phyloP scores from a whole-genome alignment of 2,888 invertebrate species.

The Tenthredo notha region DNA sequence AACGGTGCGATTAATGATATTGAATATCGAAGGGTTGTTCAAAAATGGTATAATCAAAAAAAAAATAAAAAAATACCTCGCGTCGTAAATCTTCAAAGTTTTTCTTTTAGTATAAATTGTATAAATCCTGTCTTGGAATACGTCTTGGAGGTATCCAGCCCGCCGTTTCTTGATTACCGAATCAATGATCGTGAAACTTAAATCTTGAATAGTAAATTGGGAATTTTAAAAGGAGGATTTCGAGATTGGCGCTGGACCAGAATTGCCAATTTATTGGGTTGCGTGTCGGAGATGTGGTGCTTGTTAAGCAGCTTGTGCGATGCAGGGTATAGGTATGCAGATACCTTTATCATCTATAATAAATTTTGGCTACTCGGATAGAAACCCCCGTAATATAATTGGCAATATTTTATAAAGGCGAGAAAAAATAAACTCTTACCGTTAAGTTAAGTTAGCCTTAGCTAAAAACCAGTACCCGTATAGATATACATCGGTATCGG shows the following conservation, averaged over 20 bases:
- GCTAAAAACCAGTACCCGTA: neutral
- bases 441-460: neutral
- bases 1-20: neutral
- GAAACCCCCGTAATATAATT: slow-evolving; percentile 64
- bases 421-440: slow-evolving; percentile 28
- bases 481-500: neutral
- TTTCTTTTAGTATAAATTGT: neutral
- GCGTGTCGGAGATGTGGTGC: slow-evolving; percentile 64
- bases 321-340: slow-evolving; percentile 56
- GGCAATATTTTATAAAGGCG: slow-evolving; percentile 65
- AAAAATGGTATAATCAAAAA: neutral
- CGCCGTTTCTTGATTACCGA: slow-evolving; percentile 30
- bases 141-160: neutral
- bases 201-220: slow-evolving; percentile 49
- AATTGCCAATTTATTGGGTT: slow-evolving; percentile 67
- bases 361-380: slow-evolving; percentile 69
- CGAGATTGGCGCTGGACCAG: slow-evolving; percentile 47
- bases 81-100: neutral
- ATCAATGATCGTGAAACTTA: slow-evolving; percentile 25
- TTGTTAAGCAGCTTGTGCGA: slow-evolving; percentile 67
- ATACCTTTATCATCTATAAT: slow-evolving; percentile 72
- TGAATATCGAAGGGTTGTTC: neutral
- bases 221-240: slow-evolving; percentile 41
- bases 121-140: neutral
- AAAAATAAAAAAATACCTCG: neutral